Evolutionary conservation across 2,888 invertebrate species (phyloP), one percentile per base, ranked within the genome.

Genomic region (Pristionchus mayeri): DNA sequence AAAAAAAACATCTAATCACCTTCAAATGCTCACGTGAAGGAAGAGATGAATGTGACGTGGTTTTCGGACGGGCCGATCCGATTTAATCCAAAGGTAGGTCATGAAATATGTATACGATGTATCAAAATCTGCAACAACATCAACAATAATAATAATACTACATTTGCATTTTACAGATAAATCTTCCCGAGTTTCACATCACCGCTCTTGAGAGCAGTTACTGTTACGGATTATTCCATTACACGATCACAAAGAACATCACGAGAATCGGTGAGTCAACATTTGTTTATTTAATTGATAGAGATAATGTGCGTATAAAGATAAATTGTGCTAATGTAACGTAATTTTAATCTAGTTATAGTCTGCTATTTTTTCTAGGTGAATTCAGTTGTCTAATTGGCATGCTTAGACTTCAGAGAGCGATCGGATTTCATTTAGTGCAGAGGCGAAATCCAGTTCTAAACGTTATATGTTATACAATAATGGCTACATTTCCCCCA

Each of bases 341-440:
- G 9, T 11, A 48, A 13, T 48, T 48, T 11, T 48, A 11, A 48
- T 48, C 13, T 48, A 3, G 21, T 52, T 11, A 16, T 7, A 4
- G 13, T 52, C 21, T 4, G 18, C 9, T 7, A 52, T 16, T 52
- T 52, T 54, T 85, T 87, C 27, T 40, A 88, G 89, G 90, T 1
- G 88, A 90, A 76, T 91, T 91, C 81, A 87, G 88, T 21, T 91
- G 91, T 81, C 86, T 91, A 4, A 78, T 89, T 57, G 91, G 90
- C 40, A 87, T 89, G 86, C 86, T 91, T 54, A 84, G 88, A 87
- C 91, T 94, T 87, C 93, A 93, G 81, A 93, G 94, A n/a, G 94
- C 94, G 18, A 93, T 94, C 27, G 94, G 94, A n/a, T 94, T 94
- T 89, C 94, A 94, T 90, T 90, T 94, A 87, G 94, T 94, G 3